These are phyloP conservation scores for Tokudaia tokunoshimensis DNA, from an alignment of 2,797 vertebrate genomes.

Conservation along the genomic window DNA sequence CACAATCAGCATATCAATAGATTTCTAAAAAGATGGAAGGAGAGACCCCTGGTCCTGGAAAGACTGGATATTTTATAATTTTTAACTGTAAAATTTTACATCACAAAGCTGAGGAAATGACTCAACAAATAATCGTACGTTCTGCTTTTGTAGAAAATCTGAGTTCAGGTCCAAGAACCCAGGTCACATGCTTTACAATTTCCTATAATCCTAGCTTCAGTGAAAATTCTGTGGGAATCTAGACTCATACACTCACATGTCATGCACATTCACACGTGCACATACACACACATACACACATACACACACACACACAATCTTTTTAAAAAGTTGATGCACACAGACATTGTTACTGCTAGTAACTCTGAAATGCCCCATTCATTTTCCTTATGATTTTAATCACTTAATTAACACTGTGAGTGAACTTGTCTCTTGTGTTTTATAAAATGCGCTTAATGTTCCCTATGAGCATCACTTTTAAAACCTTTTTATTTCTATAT, in stretches of 20 bases:
- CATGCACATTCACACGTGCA: neutral
- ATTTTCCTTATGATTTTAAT: neutral
- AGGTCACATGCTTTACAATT: neutral
- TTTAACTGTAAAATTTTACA: neutral
- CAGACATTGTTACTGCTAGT: neutral
- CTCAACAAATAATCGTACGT: neutral
- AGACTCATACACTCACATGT: too few relatives aligned
- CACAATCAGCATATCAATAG: too few relatives aligned
- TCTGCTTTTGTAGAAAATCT: neutral
- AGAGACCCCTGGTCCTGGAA: too few relatives aligned
- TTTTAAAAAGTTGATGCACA: neutral
- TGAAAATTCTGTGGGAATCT: neutral
- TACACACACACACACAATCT: neutral
- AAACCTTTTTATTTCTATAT: neutral
- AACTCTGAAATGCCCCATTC: neutral
- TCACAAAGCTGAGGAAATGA: neutral
- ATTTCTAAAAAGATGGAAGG: too few relatives aligned
- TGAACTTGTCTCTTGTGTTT: neutral
- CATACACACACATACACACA: neutral
- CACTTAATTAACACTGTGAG: slow-evolving; percentile 8
- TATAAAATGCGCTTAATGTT: neutral
- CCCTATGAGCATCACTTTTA: neutral
- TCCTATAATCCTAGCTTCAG: neutral
- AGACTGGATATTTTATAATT: slow-evolving; percentile 44
- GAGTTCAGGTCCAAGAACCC: neutral